Evolutionary conservation across 2,113 vertebrate species (phyloP).

Genomic region (Chaetorhynchus papuensis): DNA sequence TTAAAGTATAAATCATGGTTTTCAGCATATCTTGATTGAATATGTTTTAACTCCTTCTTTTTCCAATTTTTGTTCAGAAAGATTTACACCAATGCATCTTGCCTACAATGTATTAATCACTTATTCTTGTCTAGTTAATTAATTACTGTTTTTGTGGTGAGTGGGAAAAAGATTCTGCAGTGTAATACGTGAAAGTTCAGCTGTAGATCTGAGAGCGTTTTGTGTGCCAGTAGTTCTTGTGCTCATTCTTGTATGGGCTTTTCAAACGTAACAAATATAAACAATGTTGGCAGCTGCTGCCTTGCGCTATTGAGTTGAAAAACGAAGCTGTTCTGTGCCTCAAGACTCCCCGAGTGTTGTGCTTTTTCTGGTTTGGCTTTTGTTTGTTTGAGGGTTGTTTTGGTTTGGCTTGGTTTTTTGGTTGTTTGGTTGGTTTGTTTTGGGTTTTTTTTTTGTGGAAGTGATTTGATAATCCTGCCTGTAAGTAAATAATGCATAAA

Average conservation of each 20-base stretch:
- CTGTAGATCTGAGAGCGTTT: background rate
- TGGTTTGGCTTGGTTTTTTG: background rate
- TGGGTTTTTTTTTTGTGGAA: background rate
- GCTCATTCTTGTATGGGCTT: background rate
- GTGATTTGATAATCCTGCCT: background rate
- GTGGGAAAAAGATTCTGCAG: background rate
- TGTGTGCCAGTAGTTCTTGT: background rate
- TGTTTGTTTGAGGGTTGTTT: background rate
- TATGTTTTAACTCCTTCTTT: background rate
- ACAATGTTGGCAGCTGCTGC: background rate
- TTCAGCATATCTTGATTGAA: background rate
- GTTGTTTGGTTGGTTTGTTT: background rate
- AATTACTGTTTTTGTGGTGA: background rate
- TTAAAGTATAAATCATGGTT: background rate
- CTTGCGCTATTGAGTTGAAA: background rate
- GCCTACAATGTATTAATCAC: background rate
- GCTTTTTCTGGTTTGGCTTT: background rate
- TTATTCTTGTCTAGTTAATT: background rate
- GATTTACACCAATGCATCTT: background rate
- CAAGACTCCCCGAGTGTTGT: background rate
- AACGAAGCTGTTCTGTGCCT: background rate
- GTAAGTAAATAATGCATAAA: background rate
- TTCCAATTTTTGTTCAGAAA: background rate
- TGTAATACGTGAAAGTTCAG: background rate
- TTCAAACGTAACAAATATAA: background rate